These are phyloP conservation scores for Lutra lutra DNA, from an alignment of 2,797 vertebrate species.

Conservation along the genomic window DNA sequence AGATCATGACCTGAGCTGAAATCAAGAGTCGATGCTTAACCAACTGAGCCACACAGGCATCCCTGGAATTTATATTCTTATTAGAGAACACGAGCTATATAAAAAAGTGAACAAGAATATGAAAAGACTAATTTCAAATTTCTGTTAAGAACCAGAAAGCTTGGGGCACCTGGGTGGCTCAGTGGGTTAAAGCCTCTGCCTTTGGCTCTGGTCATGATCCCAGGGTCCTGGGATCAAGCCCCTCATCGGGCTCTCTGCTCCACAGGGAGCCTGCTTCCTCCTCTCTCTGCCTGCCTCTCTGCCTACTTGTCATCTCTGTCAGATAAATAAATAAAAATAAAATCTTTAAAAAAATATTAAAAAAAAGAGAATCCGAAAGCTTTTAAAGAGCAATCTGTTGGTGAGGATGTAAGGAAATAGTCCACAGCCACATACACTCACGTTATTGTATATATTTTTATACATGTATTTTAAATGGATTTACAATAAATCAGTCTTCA, in stretches of 20 bases:
- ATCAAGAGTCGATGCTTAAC: not conserved
- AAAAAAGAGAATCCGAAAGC: not conserved
- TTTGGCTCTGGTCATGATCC: no score
- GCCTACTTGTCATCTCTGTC: no score
- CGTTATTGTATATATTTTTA: not conserved
- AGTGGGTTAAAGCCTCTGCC: no score
- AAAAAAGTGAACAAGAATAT: constrained; percentile 22
- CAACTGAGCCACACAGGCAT: not conserved
- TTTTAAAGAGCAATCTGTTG: not conserved
- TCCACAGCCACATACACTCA: not conserved
- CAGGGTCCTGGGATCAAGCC: no score
- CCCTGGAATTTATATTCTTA: not conserved
- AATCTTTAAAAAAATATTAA: no score
- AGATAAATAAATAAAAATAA: no score
- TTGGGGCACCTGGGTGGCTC: not conserved
- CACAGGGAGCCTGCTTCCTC: no score
- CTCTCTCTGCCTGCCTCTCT: no score
- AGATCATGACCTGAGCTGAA: not conserved
- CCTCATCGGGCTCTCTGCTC: no score
- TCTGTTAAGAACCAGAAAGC: not conserved
- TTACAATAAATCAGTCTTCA: not conserved
- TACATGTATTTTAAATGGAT: not conserved
- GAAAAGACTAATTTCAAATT: not conserved
- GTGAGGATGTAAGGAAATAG: not conserved
- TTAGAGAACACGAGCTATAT: not conserved